Percentiles rank a stretch among this genome's conserved stretches.
phyloP scores from a whole-genome alignment of 2,797 vertebrate genomes.

The Epinephelus coioides region DNA sequence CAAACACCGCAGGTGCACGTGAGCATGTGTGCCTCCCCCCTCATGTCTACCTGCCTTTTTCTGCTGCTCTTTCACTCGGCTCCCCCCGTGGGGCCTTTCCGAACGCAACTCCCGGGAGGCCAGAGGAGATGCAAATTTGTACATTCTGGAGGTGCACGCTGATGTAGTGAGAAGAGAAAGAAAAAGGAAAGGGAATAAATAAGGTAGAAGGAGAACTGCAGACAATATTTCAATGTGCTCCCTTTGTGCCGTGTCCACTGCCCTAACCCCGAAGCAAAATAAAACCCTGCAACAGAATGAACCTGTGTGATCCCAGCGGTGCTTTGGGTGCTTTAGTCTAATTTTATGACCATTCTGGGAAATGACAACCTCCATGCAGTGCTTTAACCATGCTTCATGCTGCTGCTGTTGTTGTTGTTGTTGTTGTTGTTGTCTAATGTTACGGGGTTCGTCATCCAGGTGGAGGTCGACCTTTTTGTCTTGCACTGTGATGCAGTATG shows the following conservation, averaged over 20 bases:
- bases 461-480: background rate
- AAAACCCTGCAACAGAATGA: constrained; percentile 21
- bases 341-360: background rate
- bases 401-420: background rate
- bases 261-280: constrained; percentile 14
- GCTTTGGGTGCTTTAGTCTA: background rate
- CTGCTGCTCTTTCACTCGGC: constrained; percentile 59
- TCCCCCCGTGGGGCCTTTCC: constrained; percentile 57
- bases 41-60: constrained; percentile 46
- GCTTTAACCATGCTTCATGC: background rate
- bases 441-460: background rate
- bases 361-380: background rate
- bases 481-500: background rate
- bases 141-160: constrained; percentile 49
- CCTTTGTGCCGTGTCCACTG: constrained; percentile 16
- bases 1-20: constrained; percentile 80
- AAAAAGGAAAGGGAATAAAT: constrained; percentile 49
- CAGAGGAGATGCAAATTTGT: constrained; percentile 65
- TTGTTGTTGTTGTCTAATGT: background rate
- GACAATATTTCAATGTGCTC: constrained; percentile 23
- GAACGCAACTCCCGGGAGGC: constrained; percentile 61
- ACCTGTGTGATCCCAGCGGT: constrained; percentile 10
- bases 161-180: constrained; percentile 47
- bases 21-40: constrained; percentile 40
- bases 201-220: constrained; percentile 11